phyloP scores from a whole-genome alignment of 2,888 invertebrate genomes.

The Caenorhabditis plicata region DNA sequence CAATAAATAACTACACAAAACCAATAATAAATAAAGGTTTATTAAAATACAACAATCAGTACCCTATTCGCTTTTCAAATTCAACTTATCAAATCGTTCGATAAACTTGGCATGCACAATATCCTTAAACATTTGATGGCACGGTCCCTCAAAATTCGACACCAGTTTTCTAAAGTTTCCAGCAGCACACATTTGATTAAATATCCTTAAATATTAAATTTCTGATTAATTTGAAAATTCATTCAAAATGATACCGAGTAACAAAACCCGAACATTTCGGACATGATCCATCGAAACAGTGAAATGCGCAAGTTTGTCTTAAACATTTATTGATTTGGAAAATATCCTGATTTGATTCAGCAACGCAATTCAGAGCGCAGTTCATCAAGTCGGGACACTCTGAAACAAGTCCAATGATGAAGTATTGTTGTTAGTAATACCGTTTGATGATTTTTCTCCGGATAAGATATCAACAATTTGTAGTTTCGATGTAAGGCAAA shows the following conservation, averaged over 20 bases:
- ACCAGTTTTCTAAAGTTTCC: slow-evolving; percentile 52
- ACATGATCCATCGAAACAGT: slow-evolving; percentile 60
- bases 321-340: slow-evolving; percentile 58
- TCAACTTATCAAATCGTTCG: slow-evolving; percentile 36
- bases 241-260: slow-evolving; percentile 22
- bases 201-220: slow-evolving; percentile 47
- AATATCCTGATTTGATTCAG: slow-evolving; percentile 48
- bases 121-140: slow-evolving; percentile 58
- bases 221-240: not conserved
- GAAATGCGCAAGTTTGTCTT: slow-evolving; percentile 57
- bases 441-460: slow-evolving; percentile 45
- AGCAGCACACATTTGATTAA: slow-evolving; percentile 59
- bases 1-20: too few species aligned
- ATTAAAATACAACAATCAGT: too few species aligned
- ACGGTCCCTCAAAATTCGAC: slow-evolving; percentile 51
- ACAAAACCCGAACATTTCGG: slow-evolving; percentile 60
- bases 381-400: slow-evolving; percentile 56
- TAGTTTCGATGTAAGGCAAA: slow-evolving; percentile 52
- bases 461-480: slow-evolving; percentile 59
- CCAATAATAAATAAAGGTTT: too few species aligned
- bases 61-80: slow-evolving; percentile 13
- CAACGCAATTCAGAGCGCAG: slow-evolving; percentile 56
- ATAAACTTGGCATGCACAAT: slow-evolving; percentile 56
- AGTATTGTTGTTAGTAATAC: slow-evolving; percentile 4
- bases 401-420: slow-evolving; percentile 1